These are phyloP conservation scores for Sphenopsis melanotis DNA, from an alignment of 2,797 vertebrate genomes.

Conservation along the genomic window DNA sequence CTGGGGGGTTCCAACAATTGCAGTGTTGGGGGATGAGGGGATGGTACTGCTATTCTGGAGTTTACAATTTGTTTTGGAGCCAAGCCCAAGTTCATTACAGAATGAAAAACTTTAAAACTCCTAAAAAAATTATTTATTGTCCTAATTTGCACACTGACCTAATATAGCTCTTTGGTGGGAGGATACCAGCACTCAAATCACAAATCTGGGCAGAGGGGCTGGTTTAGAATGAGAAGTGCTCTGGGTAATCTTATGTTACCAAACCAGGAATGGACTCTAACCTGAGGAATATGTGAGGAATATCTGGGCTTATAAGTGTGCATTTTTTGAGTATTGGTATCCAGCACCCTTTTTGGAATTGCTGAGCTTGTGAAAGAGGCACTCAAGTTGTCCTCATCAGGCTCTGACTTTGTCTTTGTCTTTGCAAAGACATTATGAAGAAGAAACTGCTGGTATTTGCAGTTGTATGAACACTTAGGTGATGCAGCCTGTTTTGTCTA, in stretches of 20 bases:
- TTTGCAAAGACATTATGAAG: neutral
- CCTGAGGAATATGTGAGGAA: neutral
- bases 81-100: neutral
- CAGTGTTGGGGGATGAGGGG: accelerated
- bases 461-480: neutral
- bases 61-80: neutral
- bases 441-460: neutral
- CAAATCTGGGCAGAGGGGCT: neutral
- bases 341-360: neutral
- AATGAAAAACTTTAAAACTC: neutral
- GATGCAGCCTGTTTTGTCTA: neutral
- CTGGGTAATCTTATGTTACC: neutral
- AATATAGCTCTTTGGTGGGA: neutral
- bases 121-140: neutral
- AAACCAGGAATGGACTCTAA: neutral
- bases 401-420: no score
- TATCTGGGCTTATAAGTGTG: neutral
- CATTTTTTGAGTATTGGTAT: neutral
- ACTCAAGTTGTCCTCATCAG: no score
- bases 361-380: neutral
- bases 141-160: neutral
- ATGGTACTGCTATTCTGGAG: neutral
- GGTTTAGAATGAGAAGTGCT: neutral
- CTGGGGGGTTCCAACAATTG: neutral
- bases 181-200: neutral